These are phyloP conservation scores for Sicus ferrugineus DNA, from an alignment of 2,888 invertebrate genomes.

Conservation along the genomic window DNA sequence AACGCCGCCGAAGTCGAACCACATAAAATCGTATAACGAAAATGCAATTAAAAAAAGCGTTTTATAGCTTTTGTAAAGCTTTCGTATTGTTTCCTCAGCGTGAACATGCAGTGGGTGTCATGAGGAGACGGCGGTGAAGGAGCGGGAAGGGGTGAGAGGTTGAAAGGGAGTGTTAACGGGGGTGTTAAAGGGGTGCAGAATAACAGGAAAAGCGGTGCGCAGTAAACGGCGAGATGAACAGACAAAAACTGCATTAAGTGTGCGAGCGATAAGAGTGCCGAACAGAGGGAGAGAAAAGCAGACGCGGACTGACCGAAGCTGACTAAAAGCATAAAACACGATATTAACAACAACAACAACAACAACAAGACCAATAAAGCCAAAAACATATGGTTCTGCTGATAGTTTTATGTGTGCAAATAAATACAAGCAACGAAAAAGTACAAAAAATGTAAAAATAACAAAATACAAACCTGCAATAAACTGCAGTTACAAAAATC, in stretches of 20 bases:
- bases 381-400: constrained; percentile 15
- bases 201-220: neutral
- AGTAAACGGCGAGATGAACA: neutral
- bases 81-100: constrained; percentile 26
- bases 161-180: neutral
- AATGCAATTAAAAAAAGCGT: constrained; percentile 65
- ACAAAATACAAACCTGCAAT: neutral
- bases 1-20: constrained; percentile 49
- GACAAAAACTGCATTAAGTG: neutral
- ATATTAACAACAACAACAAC: constrained; percentile 12
- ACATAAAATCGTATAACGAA: constrained; percentile 62
- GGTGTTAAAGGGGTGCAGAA: neutral
- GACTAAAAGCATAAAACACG: constrained; percentile 23
- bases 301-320: neutral
- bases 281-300: neutral
- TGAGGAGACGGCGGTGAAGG: neutral
- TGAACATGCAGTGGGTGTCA: neutral
- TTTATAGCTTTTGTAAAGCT: constrained; percentile 57
- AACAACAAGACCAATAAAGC: constrained; percentile 11
- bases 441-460: neutral
- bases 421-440: constrained; percentile 5
- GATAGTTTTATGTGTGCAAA: constrained; percentile 29
- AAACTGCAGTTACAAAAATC: neutral
- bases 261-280: neutral
- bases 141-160: neutral